A percentile compares a stretch with the other conserved stretches of the same genome.
Conservation (phyloP, 2,797 vertebrate species). For the Platyrinchus mystaceus region DNA sequence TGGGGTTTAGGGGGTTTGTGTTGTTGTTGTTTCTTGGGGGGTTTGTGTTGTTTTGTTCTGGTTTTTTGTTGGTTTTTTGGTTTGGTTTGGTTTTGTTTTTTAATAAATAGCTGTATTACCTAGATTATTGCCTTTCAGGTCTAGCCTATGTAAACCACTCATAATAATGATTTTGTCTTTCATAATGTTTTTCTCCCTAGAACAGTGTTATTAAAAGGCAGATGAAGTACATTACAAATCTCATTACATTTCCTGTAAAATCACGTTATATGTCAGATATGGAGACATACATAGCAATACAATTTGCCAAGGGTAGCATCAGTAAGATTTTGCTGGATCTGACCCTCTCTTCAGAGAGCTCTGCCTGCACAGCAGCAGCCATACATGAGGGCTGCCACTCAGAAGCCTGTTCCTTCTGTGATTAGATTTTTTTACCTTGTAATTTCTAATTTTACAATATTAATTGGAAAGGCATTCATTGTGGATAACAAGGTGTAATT, state of each 20-base stretch:
- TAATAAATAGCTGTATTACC: slow-evolving; percentile 17
- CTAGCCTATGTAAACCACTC: background rate
- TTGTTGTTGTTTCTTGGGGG: no score
- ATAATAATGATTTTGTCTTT: slow-evolving; percentile 14
- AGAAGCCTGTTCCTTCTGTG: background rate
- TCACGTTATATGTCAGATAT: background rate
- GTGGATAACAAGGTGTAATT: slow-evolving; percentile 39
- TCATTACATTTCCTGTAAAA: slow-evolving; percentile 26
- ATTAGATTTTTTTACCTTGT: background rate
- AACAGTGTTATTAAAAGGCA: slow-evolving; percentile 17
- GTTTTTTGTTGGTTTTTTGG: no score
- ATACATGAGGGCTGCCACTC: background rate
- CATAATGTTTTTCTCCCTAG: background rate
- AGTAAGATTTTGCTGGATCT: background rate
- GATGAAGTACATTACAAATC: slow-evolving; percentile 19
- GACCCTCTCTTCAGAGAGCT: background rate
- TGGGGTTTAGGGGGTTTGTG: background rate
- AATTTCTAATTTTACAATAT: slow-evolving; percentile 9
- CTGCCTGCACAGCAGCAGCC: background rate
- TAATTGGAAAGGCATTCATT: slow-evolving; percentile 19
- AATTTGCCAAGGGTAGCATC: background rate
- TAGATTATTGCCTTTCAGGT: background rate
- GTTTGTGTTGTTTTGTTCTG: background rate
- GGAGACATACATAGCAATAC: background rate
- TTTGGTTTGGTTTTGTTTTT: background rate